phyloP scores from a whole-genome alignment of 2,888 invertebrate species.

The Taphrorychus bicolor region DNA sequence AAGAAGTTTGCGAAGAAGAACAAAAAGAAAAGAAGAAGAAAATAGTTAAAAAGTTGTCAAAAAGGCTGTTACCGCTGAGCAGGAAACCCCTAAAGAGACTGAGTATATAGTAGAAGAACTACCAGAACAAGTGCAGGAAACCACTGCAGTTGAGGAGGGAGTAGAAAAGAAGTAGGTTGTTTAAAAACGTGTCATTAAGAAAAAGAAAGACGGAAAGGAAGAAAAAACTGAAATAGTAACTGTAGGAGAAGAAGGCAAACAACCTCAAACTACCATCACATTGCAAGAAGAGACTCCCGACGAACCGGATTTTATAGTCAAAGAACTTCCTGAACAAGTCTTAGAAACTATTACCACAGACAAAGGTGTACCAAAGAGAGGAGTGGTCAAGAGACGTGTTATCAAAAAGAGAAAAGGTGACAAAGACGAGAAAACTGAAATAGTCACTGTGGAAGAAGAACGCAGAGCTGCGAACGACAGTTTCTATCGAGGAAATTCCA shows the following conservation, averaged over 20 bases:
- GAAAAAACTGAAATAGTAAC: neutral
- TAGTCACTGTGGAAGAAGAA: neutral
- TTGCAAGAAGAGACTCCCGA: no score
- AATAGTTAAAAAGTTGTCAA: neutral
- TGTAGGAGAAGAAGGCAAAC: neutral
- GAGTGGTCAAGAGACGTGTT: neutral
- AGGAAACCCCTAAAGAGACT: no score
- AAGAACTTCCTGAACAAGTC: neutral
- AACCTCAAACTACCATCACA: no score
- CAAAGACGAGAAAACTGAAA: no score
- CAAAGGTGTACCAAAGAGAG: neutral
- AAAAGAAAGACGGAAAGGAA: neutral
- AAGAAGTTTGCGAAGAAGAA: neutral
- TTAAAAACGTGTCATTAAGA: neutral
- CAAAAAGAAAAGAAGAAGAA: neutral
- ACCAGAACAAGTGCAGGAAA: neutral
- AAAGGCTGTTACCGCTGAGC: neutral
- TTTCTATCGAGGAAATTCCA: no score
- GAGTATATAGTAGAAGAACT: no score
- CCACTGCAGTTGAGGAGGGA: neutral
- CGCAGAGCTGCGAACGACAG: neutral
- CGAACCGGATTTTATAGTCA: neutral
- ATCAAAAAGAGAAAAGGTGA: neutral
- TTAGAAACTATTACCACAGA: no score
- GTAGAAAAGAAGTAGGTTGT: neutral